These are phyloP conservation scores for Strigamia transsilvanica DNA, from an alignment of 2,888 invertebrate genomes.

Conservation along the genomic window DNA sequence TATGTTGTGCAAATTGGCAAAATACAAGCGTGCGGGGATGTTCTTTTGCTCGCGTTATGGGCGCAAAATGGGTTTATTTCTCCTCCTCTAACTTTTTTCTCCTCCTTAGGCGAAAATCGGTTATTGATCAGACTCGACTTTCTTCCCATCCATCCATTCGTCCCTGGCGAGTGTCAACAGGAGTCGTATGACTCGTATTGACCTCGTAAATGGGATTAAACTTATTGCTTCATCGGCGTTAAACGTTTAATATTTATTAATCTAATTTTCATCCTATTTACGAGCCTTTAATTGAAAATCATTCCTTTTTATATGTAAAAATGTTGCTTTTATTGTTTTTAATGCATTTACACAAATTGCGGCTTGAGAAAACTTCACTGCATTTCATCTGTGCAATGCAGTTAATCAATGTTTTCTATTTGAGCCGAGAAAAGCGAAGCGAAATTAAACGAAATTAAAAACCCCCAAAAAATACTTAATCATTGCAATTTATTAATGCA, in stretches of 20 bases:
- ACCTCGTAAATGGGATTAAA: slow-evolving; percentile 34
- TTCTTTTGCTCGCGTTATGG: slow-evolving; percentile 4
- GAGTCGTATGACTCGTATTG: not conserved
- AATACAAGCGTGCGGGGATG: not conserved
- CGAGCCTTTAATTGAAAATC: not conserved
- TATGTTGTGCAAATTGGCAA: too few relatives aligned
- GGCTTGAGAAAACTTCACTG: not conserved
- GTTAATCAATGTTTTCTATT: not conserved
- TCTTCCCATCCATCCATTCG: slow-evolving; percentile 12
- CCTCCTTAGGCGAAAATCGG: slow-evolving; percentile 19
- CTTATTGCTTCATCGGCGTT: slow-evolving; percentile 5
- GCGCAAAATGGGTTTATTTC: not conserved
- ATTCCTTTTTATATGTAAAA: not conserved
- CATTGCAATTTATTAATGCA: not conserved
- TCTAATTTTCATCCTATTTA: not conserved
- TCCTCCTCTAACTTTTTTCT: not conserved
- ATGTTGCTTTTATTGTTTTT: not conserved
- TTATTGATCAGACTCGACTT: slow-evolving; percentile 32
- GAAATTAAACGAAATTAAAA: not conserved
- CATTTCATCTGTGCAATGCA: not conserved
- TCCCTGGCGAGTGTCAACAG: slow-evolving; percentile 26
- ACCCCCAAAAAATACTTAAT: too few relatives aligned
- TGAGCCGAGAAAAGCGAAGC: not conserved
- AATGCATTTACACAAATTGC: not conserved
- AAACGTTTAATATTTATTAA: not conserved